Conservation (phyloP, 2,888 invertebrate genomes). For the Meandrusa payeni region DNA sequence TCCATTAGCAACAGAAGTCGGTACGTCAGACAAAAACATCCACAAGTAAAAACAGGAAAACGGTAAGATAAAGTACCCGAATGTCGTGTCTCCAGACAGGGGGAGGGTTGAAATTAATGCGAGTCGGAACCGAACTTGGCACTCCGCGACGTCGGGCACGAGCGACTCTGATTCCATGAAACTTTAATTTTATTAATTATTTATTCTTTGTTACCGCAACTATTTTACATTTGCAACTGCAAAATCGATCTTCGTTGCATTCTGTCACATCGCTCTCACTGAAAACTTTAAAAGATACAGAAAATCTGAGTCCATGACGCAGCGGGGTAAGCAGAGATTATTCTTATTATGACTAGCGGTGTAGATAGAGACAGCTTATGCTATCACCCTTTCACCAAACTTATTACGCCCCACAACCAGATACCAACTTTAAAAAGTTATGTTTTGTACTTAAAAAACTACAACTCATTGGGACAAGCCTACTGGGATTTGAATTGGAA, state of each 20-base stretch:
- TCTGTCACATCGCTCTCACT: too few relatives aligned
- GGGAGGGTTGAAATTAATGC: slow-evolving; percentile 23
- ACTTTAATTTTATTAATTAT: slow-evolving; percentile 24
- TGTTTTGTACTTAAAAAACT: too few relatives aligned
- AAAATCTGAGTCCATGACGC: too few relatives aligned
- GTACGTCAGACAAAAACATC: slow-evolving; percentile 24
- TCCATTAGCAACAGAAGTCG: slow-evolving; percentile 26
- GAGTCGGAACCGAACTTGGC: slow-evolving; percentile 24
- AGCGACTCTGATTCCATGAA: slow-evolving; percentile 17
- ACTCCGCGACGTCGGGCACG: slow-evolving; percentile 21
- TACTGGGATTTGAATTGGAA: too few relatives aligned
- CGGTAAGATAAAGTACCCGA: slow-evolving; percentile 25
- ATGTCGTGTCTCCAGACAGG: slow-evolving; percentile 22
- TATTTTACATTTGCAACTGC: slow-evolving; percentile 5
- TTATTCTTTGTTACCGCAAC: slow-evolving; percentile 15
- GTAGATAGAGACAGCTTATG: too few relatives aligned
- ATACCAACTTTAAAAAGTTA: too few relatives aligned
- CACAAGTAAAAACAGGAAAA: slow-evolving; percentile 26
- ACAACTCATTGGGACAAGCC: too few relatives aligned
- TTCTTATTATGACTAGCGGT: too few relatives aligned
- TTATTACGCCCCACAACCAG: too few relatives aligned
- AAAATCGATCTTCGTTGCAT: not conserved
- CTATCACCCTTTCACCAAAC: too few relatives aligned
- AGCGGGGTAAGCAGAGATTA: too few relatives aligned
- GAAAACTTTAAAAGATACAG: too few relatives aligned